A percentile compares a stretch with the other conserved stretches of the same genome.
Conservation (phyloP, 1,140 invertebrate species). For the Drosophila melanica region DNA sequence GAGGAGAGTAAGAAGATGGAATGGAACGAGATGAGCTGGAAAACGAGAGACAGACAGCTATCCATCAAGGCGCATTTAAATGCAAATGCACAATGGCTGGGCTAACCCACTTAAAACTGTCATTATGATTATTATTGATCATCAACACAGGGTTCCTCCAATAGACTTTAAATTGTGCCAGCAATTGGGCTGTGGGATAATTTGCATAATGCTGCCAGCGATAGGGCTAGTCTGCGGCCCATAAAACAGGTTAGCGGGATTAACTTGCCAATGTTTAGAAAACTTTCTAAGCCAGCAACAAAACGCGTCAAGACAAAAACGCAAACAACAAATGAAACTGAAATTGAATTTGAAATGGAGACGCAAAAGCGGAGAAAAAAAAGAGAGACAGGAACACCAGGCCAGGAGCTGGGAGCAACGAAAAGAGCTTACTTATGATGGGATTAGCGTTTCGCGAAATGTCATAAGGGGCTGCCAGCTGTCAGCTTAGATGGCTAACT, state of each 20-base stretch:
- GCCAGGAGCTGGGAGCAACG: constrained; percentile 28
- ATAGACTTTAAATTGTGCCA: constrained; percentile 49
- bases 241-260: constrained; percentile 66
- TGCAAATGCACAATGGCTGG: constrained; percentile 62
- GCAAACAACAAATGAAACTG: constrained; percentile 62
- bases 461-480: constrained; percentile 73
- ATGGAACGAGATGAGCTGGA: constrained; percentile 2
- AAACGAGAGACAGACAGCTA: constrained; percentile 48
- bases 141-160: constrained; percentile 39
- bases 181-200: constrained; percentile 19
- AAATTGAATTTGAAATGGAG: constrained; percentile 67
- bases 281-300: constrained; percentile 71
- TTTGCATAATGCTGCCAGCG: constrained; percentile 62
- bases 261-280: constrained; percentile 76
- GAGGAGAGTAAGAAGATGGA: constrained; percentile 27
- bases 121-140: constrained; percentile 83
- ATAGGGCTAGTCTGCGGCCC: constrained; percentile 29
- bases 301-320: constrained; percentile 15
- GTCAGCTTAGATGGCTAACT: constrained; percentile 79
- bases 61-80: constrained; percentile 68
- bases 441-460: constrained; percentile 68
- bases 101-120: constrained; percentile 79
- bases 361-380: not conserved
- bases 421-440: constrained; percentile 62
- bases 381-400: not conserved